Base-by-base conservation (phyloP, 2,797 vertebrate genomes). In the Sebastes taczanowskii region DNA sequence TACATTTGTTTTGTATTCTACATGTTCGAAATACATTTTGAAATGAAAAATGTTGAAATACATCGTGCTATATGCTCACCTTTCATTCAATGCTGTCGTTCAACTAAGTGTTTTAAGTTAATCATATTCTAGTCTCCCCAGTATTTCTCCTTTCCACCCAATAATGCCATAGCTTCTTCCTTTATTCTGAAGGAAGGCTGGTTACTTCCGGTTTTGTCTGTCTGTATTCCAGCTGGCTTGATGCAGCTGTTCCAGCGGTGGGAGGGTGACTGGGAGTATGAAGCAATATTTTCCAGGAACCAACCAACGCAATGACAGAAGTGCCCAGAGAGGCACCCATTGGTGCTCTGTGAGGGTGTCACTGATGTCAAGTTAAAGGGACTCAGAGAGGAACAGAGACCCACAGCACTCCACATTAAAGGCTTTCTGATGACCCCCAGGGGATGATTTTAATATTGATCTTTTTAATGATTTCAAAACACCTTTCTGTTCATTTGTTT, bases 251-350 rank as follows among this genome's bases (percentile, higher is more conserved):
- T 42, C 42, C 65, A 67, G 74, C 20, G 65, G 85, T 74, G 42
- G 89, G 88, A 77, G 89, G 86, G 82, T 74, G 86, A 68, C 53
- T 68, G 32, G 59, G 63, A 82, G 67, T 65, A 85, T 86, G 87
- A 88, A 91, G 84, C 84, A 88, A 87, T 85, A 68, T 86, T 91
- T 89, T 88, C 89, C 88, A 89, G 75, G 82, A 93, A 89, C 81
- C 77, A 49, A 88, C 76, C 80, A 34, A 86, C 52, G 67, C 73
- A 71, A 25, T 77, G 73, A 70, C 71, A 84, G 64, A 67, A 11
- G 56, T 59, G 20, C 49, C 23, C 53, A 25, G 59, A 35, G 46
- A 23, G 61, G 22, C 76, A 29, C 61, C 59, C 59, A 82, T 70
- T 74, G 82, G 75, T 77, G 67, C 38, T 34, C 59, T 1, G 38